A percentile compares a stretch with the other conserved stretches of the same genome.
Conservation (phyloP, 1,140 invertebrate species). For the Episyrphus balteatus region DNA sequence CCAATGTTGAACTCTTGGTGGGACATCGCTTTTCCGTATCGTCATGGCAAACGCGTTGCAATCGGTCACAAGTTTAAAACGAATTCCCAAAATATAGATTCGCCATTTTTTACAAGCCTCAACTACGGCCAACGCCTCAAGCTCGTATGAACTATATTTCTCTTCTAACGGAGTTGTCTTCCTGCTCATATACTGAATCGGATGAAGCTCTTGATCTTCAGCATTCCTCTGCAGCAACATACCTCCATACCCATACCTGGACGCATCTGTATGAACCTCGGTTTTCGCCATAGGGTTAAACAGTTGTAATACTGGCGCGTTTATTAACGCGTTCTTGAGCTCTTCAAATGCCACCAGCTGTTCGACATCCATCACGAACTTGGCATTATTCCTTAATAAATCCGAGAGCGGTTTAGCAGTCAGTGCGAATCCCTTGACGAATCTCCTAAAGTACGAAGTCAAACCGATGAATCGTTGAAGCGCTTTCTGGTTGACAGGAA, state of each 20-base stretch:
- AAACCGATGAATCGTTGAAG: constrained; percentile 24
- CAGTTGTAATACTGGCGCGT: constrained; percentile 23
- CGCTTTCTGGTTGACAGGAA: constrained; percentile 16
- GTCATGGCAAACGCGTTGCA: constrained; percentile 26
- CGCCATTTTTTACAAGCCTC: constrained; percentile 14
- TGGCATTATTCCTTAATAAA: constrained; percentile 5
- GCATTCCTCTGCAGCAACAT: constrained; percentile 19
- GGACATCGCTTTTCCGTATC: constrained; percentile 26
- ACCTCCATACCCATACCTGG: constrained; percentile 16
- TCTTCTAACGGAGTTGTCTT: constrained; percentile 17
- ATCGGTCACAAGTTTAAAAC: constrained; percentile 11
- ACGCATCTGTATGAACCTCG: constrained; percentile 31
- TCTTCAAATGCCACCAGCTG: constrained; percentile 4
- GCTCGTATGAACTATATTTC: constrained; percentile 18
- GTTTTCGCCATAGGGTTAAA: constrained; percentile 16
- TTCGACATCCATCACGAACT: constrained; percentile 1
- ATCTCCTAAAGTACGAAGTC: constrained; percentile 26
- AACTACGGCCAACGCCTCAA: constrained; percentile 19
- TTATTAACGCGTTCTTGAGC: constrained; percentile 4
- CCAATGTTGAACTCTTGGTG: constrained; percentile 19
- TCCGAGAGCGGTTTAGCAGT: constrained; percentile 15
- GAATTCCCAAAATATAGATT: constrained; percentile 5
- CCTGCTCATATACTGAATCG: constrained; percentile 19
- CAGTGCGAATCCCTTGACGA: constrained; percentile 15
- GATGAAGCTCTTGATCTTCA: constrained; percentile 9